Base-by-base conservation (phyloP, 2,888 invertebrate genomes). In the Mamestra brassicae region DNA sequence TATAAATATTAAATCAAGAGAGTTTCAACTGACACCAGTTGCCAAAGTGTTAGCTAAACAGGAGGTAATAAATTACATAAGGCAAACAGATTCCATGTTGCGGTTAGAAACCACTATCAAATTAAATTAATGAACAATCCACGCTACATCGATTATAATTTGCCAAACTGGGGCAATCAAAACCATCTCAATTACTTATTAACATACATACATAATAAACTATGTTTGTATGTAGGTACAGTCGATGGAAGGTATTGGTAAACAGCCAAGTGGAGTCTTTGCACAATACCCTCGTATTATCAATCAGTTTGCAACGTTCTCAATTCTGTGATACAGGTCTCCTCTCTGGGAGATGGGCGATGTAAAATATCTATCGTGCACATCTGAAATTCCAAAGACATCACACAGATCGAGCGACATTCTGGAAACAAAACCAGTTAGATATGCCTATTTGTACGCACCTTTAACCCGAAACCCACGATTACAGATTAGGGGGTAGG, bases 121-220 rank as follows among this genome's bases (percentile, higher is more conserved):
- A 63, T 63, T 47, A 62, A 62, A 52, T 70, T 55, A 57, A 66
- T 69, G 8, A 60, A 54, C 58, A 57, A n/a, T 50, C 17, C 11
- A 71, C 60, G 76, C 63, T 64, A 80, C 26, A 76, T 79, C 52
- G 34, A 58, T 70, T 64, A 60, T 45, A 52, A 68, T 71, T 58
- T 68, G 45, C 60, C 52, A 68, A 71, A 65, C 60, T 64, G 38
- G n/a, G 55, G 58, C 72, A 77, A 77, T 66, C 58, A 70, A 77
- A 62, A 77, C 47, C 62, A 45, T 80, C 65, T 63, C 64, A 76
- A 64, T 68, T 71, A 47, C 60, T 64, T 58, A 79, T 50, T 54
- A 57, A 66, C 55, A 55, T 63, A 38, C 17, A 58, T 68, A 61
- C 13, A 61, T 65, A 61, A 57, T 11, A 36, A 52, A 34, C 11